These are phyloP conservation scores for Cyanoramphus novaezelandiae DNA, from an alignment of 2,113 vertebrate genomes.

Conservation along the genomic window DNA sequence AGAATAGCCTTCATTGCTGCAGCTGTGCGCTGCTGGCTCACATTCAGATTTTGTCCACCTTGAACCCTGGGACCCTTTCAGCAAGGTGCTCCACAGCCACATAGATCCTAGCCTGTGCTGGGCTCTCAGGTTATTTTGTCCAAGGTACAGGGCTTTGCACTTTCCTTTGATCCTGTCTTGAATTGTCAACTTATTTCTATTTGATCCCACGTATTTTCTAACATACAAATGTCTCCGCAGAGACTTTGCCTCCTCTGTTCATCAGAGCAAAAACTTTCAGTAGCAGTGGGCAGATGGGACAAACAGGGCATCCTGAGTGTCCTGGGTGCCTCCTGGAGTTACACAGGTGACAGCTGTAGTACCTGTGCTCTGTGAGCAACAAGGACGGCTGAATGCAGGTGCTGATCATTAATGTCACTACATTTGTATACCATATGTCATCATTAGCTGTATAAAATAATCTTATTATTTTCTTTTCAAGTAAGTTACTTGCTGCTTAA, in stretches of 20 bases:
- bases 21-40: background rate
- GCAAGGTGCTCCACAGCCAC: background rate
- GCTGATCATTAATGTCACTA: background rate
- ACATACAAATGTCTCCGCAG: background rate
- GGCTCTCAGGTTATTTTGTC: background rate
- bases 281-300: rapidly evolving
- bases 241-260: background rate
- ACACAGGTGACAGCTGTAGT: background rate
- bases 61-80: background rate
- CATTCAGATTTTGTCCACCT: background rate
- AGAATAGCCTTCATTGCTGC: background rate
- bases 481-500: background rate
- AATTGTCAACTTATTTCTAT: background rate
- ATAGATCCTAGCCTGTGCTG: no score
- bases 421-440: background rate
- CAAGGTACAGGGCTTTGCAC: background rate
- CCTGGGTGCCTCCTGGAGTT: background rate
- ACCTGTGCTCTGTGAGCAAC: background rate
- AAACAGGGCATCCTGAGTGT: background rate
- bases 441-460: background rate
- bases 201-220: background rate
- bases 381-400: background rate
- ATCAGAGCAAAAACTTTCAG: background rate
- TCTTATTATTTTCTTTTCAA: background rate
- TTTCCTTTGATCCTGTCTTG: background rate